A percentile compares a stretch with the other conserved stretches of the same genome.
These are phyloP conservation scores for Argyresthia goedartella DNA, from an alignment of 2,888 invertebrate genomes.

Conservation along the genomic window DNA sequence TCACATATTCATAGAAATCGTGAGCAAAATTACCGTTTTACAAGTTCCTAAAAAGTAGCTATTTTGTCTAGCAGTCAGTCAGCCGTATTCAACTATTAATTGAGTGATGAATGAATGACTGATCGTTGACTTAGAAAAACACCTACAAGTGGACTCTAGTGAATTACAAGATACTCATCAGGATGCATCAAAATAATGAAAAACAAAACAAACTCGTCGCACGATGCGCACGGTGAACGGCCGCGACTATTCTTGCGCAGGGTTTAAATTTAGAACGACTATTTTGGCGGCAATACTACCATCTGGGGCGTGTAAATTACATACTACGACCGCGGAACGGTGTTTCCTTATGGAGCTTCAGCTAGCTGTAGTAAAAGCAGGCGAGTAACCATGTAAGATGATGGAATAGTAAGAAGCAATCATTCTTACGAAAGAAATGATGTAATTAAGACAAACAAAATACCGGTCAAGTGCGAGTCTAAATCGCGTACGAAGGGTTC, in stretches of 20 bases:
- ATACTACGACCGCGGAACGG: too few species aligned
- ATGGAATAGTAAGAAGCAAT: background rate
- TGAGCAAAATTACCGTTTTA: too few species aligned
- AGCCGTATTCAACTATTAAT: too few species aligned
- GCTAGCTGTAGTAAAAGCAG: background rate
- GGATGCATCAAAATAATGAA: background rate
- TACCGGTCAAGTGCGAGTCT: too few species aligned
- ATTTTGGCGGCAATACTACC: constrained; percentile 42
- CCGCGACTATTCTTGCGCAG: constrained; percentile 14
- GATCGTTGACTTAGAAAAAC: too few species aligned
- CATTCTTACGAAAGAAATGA: background rate
- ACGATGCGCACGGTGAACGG: constrained; percentile 31
- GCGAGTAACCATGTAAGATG: background rate
- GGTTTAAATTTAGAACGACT: constrained; percentile 39
- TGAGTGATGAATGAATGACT: too few species aligned
- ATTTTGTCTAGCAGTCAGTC: too few species aligned
- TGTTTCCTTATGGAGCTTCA: background rate
- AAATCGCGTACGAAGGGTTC: too few species aligned
- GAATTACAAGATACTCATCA: background rate
- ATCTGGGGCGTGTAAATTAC: constrained; percentile 22
- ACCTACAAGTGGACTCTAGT: too few species aligned
- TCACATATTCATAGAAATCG: too few species aligned
- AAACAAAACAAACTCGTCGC: background rate
- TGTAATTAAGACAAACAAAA: background rate
- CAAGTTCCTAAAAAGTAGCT: too few species aligned